phyloP scores from a whole-genome alignment of 2,888 invertebrate genomes.

The Isotomurus palustris region DNA sequence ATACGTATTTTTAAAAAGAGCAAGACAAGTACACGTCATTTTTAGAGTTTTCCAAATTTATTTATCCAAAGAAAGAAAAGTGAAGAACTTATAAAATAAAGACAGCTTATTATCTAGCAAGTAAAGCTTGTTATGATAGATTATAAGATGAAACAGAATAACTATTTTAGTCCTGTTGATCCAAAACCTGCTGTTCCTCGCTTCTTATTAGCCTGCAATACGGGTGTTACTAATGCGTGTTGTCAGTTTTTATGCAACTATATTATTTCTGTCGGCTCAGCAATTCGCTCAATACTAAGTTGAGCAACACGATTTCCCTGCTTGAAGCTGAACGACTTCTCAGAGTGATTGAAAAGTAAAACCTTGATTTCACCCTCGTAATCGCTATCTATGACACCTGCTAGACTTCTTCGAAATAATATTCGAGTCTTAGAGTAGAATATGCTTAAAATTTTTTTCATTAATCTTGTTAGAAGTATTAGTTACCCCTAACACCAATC shows the following conservation, averaged over 20 bases:
- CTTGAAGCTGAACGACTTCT: background rate
- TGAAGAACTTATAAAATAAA: too few species aligned
- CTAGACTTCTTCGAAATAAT: background rate
- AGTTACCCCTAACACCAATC: too few species aligned
- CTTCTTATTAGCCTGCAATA: too few species aligned
- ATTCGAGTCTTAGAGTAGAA: background rate
- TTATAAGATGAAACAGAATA: too few species aligned
- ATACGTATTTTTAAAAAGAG: background rate
- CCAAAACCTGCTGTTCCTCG: slow-evolving; percentile 2
- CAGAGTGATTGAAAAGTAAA: background rate
- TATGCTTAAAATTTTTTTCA: too few species aligned
- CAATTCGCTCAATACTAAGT: background rate
- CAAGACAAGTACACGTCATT: background rate
- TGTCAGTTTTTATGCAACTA: background rate
- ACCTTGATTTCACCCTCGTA: background rate
- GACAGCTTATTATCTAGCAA: too few species aligned
- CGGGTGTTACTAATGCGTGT: background rate
- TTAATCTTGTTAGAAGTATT: too few species aligned
- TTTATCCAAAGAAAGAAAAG: too few species aligned
- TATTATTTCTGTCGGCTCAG: background rate
- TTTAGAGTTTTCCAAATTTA: too few species aligned
- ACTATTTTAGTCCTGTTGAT: background rate
- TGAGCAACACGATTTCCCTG: background rate
- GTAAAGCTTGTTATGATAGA: too few species aligned
- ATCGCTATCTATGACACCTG: background rate